These are phyloP conservation scores for Amphipoea oculea DNA, from an alignment of 2,888 invertebrate genomes.

Conservation along the genomic window DNA sequence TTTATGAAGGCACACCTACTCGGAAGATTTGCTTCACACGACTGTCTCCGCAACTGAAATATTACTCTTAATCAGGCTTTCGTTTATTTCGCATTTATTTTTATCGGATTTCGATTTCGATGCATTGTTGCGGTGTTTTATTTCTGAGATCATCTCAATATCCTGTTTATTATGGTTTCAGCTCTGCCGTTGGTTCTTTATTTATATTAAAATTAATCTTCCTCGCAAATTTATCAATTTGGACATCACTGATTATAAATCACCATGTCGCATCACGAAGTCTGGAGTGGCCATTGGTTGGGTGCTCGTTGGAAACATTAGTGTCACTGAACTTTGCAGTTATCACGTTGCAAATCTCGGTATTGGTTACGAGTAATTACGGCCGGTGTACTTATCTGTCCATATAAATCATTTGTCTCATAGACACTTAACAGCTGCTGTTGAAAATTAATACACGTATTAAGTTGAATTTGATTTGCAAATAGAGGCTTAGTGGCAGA, in stretches of 20 bases:
- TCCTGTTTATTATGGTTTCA: slow-evolving; percentile 28
- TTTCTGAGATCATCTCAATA: slow-evolving; percentile 44
- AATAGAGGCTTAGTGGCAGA: slow-evolving; percentile 74
- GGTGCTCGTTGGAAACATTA: slow-evolving; percentile 46
- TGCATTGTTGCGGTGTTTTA: slow-evolving; percentile 60
- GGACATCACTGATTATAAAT: slow-evolving; percentile 45
- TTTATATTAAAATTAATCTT: slow-evolving; percentile 31
- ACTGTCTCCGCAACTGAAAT: slow-evolving; percentile 77
- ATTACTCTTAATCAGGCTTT: slow-evolving; percentile 77
- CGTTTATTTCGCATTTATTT: slow-evolving; percentile 71
- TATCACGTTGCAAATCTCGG: slow-evolving; percentile 70
- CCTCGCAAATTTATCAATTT: slow-evolving; percentile 33
- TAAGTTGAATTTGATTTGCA: slow-evolving; percentile 84
- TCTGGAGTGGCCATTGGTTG: slow-evolving; percentile 31
- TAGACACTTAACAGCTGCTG: slow-evolving; percentile 76
- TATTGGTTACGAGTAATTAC: slow-evolving; percentile 76
- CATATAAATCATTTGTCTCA: slow-evolving; percentile 79
- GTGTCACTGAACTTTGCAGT: slow-evolving; percentile 67
- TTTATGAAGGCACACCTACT: slow-evolving; percentile 80
- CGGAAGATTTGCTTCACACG: slow-evolving; percentile 77
- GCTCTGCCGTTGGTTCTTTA: slow-evolving; percentile 15
- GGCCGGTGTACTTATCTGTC: slow-evolving; percentile 75
- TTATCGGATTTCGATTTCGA: slow-evolving; percentile 70
- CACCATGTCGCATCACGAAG: slow-evolving; percentile 35
- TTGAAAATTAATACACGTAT: slow-evolving; percentile 79